A percentile compares a stretch with the other conserved stretches of the same genome.
Conservation (phyloP, 2,113 vertebrate genomes). For the Amblyornis subalaris region DNA sequence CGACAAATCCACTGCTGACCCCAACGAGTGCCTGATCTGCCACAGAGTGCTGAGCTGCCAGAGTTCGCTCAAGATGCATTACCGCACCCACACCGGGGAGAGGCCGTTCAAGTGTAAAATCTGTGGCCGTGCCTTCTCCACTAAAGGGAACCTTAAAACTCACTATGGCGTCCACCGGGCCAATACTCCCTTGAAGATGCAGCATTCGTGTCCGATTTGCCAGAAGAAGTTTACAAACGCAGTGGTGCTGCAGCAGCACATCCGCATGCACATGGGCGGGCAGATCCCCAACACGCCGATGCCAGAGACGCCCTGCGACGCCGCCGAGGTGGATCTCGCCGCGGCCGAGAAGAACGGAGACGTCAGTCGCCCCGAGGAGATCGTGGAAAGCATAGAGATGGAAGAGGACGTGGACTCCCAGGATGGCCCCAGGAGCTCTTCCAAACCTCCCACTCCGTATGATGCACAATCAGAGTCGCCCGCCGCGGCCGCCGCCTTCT, state of each 20-base stretch:
- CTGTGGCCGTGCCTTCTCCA: conserved; percentile 94
- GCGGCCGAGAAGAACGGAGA: conserved; percentile 71
- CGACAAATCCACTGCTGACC: conserved; percentile 86
- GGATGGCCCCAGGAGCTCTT: conserved; percentile 64
- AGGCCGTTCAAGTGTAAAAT: conserved; percentile 94
- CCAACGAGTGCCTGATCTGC: conserved; percentile 93
- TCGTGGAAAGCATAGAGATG: conserved; percentile 69
- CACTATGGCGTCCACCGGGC: conserved; percentile 92
- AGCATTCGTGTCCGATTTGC: conserved; percentile 96
- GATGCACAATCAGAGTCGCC: conserved; percentile 64
- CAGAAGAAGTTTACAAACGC: conserved; percentile 99
- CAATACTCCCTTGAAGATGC: conserved; percentile 86
- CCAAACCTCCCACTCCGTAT: conserved; percentile 26
- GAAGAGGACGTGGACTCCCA: conserved; percentile 73
- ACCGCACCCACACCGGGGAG: conserved; percentile 96
- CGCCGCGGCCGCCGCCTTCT: conserved; percentile 45
- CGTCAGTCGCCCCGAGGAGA: conserved; percentile 46
- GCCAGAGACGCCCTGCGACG: conserved; percentile 78
- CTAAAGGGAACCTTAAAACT: conserved; percentile 95
- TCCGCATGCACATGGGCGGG: conserved; percentile 98
- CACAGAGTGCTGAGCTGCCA: conserved; percentile 94
- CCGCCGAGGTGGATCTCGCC: conserved; percentile 65
- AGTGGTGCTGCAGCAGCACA: conserved; percentile 93
- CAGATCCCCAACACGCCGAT: conserved; percentile 92
- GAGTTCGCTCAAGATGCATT: conserved; percentile 98